Evolutionary conservation across 1,140 invertebrate genomes (phyloP).

Genomic region (Ooceraea biroi): DNA sequence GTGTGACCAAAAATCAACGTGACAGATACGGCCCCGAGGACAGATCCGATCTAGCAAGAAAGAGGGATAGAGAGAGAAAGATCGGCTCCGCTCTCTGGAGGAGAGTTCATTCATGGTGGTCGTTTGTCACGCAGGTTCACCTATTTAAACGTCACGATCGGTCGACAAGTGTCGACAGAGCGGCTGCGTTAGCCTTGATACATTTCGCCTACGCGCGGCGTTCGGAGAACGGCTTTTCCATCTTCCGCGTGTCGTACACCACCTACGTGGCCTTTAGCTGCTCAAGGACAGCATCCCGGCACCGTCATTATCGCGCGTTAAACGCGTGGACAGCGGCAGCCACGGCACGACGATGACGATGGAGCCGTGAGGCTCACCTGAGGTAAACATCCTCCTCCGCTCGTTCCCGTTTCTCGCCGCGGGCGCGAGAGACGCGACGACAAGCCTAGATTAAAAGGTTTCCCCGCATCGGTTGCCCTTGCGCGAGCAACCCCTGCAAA

Average conservation of each 20-base stretch:
- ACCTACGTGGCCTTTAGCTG: constrained; percentile 78
- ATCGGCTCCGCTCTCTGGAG: constrained; percentile 51
- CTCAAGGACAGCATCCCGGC: constrained; percentile 79
- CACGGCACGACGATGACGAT: constrained; percentile 52
- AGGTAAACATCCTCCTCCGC: constrained; percentile 75
- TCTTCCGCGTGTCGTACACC: constrained; percentile 83
- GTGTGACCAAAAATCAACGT: not conserved
- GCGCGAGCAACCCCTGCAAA: constrained; percentile 6
- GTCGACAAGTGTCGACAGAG: constrained; percentile 75
- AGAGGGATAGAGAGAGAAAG: constrained; percentile 23
- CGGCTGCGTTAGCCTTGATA: constrained; percentile 83
- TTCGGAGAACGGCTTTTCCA: constrained; percentile 81
- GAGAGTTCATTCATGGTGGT: constrained; percentile 67
- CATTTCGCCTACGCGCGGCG: constrained; percentile 83
- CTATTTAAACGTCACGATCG: constrained; percentile 72
- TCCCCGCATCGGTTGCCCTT: too few relatives aligned
- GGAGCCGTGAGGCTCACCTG: constrained; percentile 60
- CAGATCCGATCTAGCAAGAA: not conserved
- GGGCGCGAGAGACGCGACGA: not conserved
- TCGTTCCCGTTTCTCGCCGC: constrained; percentile 66
- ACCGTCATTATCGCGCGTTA: constrained; percentile 62
- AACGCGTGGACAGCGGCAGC: constrained; percentile 53
- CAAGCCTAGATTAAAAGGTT: too few relatives aligned
- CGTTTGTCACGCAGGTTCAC: constrained; percentile 71
- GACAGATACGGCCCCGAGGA: not conserved